phyloP scores from a whole-genome alignment of 2,888 invertebrate species.

The Chrysotoxum bicinctum region DNA sequence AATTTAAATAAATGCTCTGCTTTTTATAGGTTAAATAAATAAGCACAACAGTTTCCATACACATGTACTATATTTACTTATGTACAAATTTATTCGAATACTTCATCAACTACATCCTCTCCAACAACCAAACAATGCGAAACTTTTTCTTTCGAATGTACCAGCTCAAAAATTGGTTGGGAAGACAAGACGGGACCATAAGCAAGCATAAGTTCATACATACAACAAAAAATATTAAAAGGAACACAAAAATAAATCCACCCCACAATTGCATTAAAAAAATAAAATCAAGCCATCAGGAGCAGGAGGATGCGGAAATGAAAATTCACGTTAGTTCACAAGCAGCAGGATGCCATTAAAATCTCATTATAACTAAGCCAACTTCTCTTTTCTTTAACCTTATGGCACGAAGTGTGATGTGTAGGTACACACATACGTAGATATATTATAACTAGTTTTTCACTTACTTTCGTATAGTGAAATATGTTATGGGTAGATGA shows the following conservation, averaged over 20 bases:
- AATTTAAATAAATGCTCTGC: no score
- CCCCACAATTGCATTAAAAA: conserved; percentile 55
- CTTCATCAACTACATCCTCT: not conserved
- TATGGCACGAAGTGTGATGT: not conserved
- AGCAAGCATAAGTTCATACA: not conserved
- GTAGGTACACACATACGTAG: not conserved
- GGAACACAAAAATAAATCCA: not conserved
- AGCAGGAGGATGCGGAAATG: conserved; percentile 36
- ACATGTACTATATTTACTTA: no score
- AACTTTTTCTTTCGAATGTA: conserved; percentile 39
- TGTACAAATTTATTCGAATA: not conserved
- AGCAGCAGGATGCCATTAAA: conserved; percentile 74
- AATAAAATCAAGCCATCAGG: conserved; percentile 46
- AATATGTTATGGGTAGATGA: not conserved
- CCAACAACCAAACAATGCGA: conserved; percentile 11
- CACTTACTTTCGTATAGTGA: not conserved
- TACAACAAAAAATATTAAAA: conserved; percentile 23
- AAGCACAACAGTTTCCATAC: no score
- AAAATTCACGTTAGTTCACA: conserved; percentile 55
- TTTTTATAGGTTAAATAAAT: no score
- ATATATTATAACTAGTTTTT: conserved; percentile 20
- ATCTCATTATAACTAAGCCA: conserved; percentile 73
- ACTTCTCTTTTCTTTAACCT: not conserved
- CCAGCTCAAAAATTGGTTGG: conserved; percentile 32
- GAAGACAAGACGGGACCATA: not conserved